These are phyloP conservation scores for Pseudotriccus pelzelni DNA, from an alignment of 2,797 vertebrate species.

Conservation along the genomic window DNA sequence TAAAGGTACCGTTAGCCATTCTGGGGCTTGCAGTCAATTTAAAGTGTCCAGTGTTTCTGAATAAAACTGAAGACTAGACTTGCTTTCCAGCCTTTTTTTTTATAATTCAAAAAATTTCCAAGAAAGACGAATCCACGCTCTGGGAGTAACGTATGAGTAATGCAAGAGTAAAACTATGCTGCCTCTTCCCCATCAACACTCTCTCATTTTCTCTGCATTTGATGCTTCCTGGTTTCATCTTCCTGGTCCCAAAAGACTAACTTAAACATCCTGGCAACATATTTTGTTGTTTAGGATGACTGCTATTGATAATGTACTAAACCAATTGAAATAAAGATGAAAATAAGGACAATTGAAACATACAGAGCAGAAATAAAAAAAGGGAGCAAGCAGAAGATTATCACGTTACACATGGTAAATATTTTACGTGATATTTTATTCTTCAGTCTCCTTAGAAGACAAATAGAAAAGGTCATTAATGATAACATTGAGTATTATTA, in stretches of 20 bases:
- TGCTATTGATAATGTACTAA: not conserved
- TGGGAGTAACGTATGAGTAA: not conserved
- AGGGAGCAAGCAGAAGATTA: not conserved
- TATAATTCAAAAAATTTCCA: not conserved
- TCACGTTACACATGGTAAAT: not conserved
- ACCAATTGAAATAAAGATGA: not conserved
- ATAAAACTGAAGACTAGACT: not conserved
- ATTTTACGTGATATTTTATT: not conserved
- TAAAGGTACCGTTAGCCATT: not conserved
- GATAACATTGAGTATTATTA: not conserved
- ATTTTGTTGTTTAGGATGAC: not conserved
- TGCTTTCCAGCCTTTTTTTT: not conserved
- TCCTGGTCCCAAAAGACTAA: not conserved
- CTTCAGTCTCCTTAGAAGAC: not conserved
- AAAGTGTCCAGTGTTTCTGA: not conserved
- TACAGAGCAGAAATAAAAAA: not conserved
- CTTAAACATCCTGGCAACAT: not conserved
- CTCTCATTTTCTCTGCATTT: not conserved
- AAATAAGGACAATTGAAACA: not conserved
- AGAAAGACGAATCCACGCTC: not conserved
- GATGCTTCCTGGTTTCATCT: not conserved
- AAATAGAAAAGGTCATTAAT: not conserved
- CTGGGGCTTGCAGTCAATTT: not conserved
- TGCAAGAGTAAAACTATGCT: not conserved
- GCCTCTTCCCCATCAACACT: not conserved